A percentile compares a stretch with the other conserved stretches of the same genome.
Conservation (phyloP, 2,888 invertebrate genomes). For the Desoria tigrina region DNA sequence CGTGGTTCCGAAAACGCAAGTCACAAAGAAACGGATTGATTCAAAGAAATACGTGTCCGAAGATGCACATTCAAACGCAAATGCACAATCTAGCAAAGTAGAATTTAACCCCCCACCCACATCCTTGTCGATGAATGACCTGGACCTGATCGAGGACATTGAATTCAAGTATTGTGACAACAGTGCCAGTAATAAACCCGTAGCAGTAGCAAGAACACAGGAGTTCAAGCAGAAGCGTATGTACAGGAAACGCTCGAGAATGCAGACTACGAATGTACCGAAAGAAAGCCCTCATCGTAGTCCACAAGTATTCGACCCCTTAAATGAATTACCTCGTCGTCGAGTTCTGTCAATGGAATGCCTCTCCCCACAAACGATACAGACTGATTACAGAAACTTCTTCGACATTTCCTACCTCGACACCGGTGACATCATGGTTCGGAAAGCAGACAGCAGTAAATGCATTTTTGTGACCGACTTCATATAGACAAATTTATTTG, state of each 20-base stretch:
- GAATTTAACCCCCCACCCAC: conserved; percentile 31
- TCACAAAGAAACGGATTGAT: not conserved
- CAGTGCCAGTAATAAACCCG: conserved; percentile 23
- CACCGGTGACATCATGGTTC: conserved; percentile 42
- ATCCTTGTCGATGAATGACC: conserved; percentile 44
- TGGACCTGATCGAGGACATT: conserved; percentile 41
- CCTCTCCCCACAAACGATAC: conserved; percentile 30
- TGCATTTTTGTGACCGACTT: conserved; percentile 47
- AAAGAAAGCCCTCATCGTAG: conserved; percentile 1
- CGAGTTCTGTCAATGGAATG: conserved; percentile 42
- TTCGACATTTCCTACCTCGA: conserved; percentile 45
- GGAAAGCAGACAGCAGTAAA: conserved; percentile 42
- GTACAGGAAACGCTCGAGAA: conserved; percentile 41
- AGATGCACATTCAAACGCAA: not conserved
- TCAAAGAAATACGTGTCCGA: not conserved
- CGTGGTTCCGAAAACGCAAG: conserved; percentile 32
- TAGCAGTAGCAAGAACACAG: conserved; percentile 22
- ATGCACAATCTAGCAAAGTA: not conserved
- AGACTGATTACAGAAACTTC: conserved; percentile 37
- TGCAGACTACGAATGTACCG: conserved; percentile 20
- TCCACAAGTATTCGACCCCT: not conserved
- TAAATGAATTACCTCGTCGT: conserved; percentile 23
- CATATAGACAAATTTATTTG: conserved; percentile 28
- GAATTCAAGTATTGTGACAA: conserved; percentile 22
- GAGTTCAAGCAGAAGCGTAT: conserved; percentile 42